These are phyloP conservation scores for Tuberolachnus salignus DNA, from an alignment of 2,888 invertebrate genomes.

Conservation along the genomic window DNA sequence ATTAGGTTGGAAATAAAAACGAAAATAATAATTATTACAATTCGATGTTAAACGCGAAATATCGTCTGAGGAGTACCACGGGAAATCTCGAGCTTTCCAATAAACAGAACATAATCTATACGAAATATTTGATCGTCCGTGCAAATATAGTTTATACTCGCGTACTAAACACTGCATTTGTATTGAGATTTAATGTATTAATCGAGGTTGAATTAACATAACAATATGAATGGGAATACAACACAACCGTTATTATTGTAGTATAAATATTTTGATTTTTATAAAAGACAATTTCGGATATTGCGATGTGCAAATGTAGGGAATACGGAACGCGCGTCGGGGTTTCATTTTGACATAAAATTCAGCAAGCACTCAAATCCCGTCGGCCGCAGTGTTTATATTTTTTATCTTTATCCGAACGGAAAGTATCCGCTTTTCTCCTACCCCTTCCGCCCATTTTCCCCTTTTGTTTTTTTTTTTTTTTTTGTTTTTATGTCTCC, in stretches of 20 bases:
- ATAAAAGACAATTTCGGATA: not conserved
- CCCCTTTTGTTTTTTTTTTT: too few species aligned
- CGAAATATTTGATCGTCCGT: too few species aligned
- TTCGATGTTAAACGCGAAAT: too few species aligned
- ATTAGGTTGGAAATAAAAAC: not conserved
- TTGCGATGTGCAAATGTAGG: not conserved
- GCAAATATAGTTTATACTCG: too few species aligned
- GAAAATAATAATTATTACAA: too few species aligned
- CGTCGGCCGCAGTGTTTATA: constrained; percentile 28
- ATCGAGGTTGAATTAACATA: not conserved
- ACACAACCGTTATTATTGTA: not conserved
- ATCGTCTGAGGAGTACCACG: too few species aligned
- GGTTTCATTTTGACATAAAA: constrained; percentile 18
- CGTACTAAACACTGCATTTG: too few species aligned
- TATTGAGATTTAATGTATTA: too few species aligned
- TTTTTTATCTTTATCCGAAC: constrained; percentile 23
- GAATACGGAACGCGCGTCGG: not conserved
- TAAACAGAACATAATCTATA: too few species aligned
- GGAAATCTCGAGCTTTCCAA: too few species aligned
- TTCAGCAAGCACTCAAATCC: constrained; percentile 10
- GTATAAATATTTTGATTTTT: constrained; percentile 9
- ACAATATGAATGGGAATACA: not conserved
- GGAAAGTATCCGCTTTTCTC: not conserved
- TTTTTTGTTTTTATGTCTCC: not conserved
- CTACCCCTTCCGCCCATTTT: too few species aligned